phyloP scores from a whole-genome alignment of 2,797 vertebrate genomes.

The Molossus alvarezi region DNA sequence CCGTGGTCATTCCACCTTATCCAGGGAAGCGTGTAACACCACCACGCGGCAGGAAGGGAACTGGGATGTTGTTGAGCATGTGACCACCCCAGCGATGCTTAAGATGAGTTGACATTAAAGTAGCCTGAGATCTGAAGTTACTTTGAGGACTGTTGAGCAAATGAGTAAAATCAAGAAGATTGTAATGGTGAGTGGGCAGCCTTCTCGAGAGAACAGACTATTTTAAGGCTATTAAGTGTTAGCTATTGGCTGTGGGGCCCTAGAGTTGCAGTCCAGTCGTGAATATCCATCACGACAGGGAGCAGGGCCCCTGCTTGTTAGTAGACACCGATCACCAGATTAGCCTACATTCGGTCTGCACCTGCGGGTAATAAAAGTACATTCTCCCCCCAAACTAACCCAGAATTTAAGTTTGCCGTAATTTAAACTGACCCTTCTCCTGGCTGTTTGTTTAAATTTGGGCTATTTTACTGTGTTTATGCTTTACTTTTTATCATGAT shows the following conservation, averaged over 20 bases:
- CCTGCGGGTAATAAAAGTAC: neutral
- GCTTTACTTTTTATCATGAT: neutral
- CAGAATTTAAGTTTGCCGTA: neutral
- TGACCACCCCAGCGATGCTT: neutral
- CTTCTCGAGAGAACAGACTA: neutral
- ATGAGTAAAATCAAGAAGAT: neutral
- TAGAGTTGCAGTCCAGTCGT: neutral
- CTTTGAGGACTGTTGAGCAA: neutral
- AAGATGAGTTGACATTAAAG: neutral
- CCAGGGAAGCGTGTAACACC: neutral
- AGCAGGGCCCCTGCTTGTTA: neutral
- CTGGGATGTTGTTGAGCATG: neutral
- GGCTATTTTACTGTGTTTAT: neutral
- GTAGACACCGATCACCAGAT: neutral
- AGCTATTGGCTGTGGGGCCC: neutral
- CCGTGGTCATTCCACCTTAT: neutral
- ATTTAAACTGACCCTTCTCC: neutral
- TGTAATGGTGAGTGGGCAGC: neutral
- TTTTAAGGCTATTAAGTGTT: neutral
- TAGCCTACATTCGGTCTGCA: neutral
- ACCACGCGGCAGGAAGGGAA: neutral
- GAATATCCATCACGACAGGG: neutral
- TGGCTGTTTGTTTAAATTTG: constrained; percentile 47
- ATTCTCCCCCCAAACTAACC: neutral
- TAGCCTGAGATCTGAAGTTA: neutral